Evolutionary conservation across 1,140 invertebrate species (phyloP).

Genomic region (Tigriopus japonicus): DNA sequence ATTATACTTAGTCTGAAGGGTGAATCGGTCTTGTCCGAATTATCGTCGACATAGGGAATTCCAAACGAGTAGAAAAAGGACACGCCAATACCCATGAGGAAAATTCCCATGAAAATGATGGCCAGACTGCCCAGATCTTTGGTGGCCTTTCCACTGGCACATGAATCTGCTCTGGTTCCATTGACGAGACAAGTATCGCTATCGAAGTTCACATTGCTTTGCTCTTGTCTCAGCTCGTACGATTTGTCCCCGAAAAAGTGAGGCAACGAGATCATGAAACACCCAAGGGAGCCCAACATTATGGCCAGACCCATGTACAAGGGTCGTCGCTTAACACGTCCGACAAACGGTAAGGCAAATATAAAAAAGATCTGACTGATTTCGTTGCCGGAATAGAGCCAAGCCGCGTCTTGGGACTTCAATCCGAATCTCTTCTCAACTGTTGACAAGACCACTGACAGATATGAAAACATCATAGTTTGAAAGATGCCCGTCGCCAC

Average conservation of each 20-base stretch:
- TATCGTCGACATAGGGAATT: conserved; percentile 10
- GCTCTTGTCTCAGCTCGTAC: neutral
- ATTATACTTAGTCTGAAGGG: neutral
- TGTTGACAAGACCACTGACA: conserved; percentile 6
- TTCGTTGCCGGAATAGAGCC: conserved; percentile 12
- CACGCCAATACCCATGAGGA: conserved; percentile 1
- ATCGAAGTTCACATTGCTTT: too few species aligned
- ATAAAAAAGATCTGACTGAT: conserved; percentile 12
- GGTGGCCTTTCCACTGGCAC: neutral
- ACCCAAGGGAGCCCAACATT: neutral
- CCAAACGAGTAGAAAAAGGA: conserved; percentile 11
- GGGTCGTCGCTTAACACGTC: neutral
- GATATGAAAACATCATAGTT: conserved; percentile 4
- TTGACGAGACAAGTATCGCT: too few species aligned
- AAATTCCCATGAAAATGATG: conserved; percentile 8
- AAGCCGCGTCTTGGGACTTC: conserved; percentile 5
- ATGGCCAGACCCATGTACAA: conserved; percentile 6
- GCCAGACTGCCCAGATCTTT: neutral
- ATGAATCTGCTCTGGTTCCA: too few species aligned
- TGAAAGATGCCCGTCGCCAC: neutral
- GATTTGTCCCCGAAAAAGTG: conserved; percentile 1
- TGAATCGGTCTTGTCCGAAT: conserved; percentile 2
- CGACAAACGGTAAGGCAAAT: neutral
- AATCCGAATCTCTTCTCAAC: conserved; percentile 11
- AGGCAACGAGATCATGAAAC: neutral